Evolutionary conservation across 2,797 vertebrate genomes (phyloP).

Genomic region (Pangasius larnaudii): DNA sequence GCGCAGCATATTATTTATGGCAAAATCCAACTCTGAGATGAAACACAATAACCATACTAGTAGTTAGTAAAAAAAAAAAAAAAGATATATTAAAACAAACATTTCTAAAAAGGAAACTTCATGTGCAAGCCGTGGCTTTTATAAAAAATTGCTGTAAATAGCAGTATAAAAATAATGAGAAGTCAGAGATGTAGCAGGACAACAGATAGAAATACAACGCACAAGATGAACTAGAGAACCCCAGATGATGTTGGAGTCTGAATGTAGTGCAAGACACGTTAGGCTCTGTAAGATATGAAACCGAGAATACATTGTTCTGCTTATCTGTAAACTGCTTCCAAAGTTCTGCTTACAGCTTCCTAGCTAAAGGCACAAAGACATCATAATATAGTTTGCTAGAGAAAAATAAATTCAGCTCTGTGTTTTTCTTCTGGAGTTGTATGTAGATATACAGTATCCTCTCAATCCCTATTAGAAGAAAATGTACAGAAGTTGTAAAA

Average conservation of each 20-base stretch:
- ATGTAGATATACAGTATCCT: background rate
- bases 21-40: slow-evolving; percentile 40
- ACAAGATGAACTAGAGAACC: background rate
- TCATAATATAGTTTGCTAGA: background rate
- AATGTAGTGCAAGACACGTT: slow-evolving; percentile 50
- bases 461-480: slow-evolving; percentile 21
- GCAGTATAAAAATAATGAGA: slow-evolving; percentile 24
- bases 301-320: slow-evolving; percentile 13
- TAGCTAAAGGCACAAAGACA: slow-evolving; percentile 48
- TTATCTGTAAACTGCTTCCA: slow-evolving; percentile 13
- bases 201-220: slow-evolving; percentile 41
- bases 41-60: slow-evolving; percentile 35
- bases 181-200: slow-evolving; percentile 32
- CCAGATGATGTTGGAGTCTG: slow-evolving; percentile 31
- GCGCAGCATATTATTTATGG: slow-evolving; percentile 45
- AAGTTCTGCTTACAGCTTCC: slow-evolving; percentile 15
- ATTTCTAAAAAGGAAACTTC: slow-evolving; percentile 19
- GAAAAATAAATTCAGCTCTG: slow-evolving; percentile 29
- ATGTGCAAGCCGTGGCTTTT: slow-evolving; percentile 43
- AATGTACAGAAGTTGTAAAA: slow-evolving; percentile 28
- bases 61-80: slow-evolving; percentile 21
- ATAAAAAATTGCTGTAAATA: slow-evolving; percentile 13
- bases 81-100: slow-evolving; percentile 7
- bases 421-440: slow-evolving; percentile 33
- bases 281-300: slow-evolving; percentile 36